Evolutionary conservation across 2,113 vertebrate species (phyloP), one percentile per base, ranked within the genome.

Genomic region (Leucopsar rothschildi): DNA sequence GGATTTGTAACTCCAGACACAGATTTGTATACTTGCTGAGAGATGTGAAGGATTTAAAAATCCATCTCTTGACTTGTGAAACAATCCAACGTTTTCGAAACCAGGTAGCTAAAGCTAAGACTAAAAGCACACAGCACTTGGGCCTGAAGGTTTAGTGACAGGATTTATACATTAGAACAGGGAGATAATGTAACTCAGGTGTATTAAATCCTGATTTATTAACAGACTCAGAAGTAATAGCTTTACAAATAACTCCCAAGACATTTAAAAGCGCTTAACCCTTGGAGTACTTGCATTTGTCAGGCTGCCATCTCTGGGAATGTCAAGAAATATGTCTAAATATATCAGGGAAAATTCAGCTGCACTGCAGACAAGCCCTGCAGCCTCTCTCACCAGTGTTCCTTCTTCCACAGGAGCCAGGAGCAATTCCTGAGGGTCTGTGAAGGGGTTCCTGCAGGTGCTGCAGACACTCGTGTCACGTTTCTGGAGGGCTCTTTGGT

Each of bases 131-230:
- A 93, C 80, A 93, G 82, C 86, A 88, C 88, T 96, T 77, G 78
- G 94, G 72, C 81, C 92, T 95, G 96, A 50, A 96, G 96, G 78
- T 95, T 97, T 94, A 91, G 96, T 93, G 96, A 91, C 95, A 95
- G 92, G 90, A 91, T 94, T 97, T 97, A 95, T 91, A 93, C 91
- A 90, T 87, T 86, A 95, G 94, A 97, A 97, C 61, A 29, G 88
- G 83, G 90, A 96, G 93, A 97, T 97, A 95, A 97, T 95, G 92
- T 94, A 97, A 93, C 92, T 94, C 95, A 97, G 95, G 93, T 97
- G 93, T 94, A 95, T 96, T 97, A 97, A 97, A 97, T 94, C 93
- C 96, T 93, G 96, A 94, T 96, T 96, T 97, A 96, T 96, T 96
- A 97, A 96, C 94, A 91, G 96, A 96, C 90, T 94, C 90, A 73